phyloP scores from a whole-genome alignment of 2,113 vertebrate genomes.

The Dromaius novaehollandiae region DNA sequence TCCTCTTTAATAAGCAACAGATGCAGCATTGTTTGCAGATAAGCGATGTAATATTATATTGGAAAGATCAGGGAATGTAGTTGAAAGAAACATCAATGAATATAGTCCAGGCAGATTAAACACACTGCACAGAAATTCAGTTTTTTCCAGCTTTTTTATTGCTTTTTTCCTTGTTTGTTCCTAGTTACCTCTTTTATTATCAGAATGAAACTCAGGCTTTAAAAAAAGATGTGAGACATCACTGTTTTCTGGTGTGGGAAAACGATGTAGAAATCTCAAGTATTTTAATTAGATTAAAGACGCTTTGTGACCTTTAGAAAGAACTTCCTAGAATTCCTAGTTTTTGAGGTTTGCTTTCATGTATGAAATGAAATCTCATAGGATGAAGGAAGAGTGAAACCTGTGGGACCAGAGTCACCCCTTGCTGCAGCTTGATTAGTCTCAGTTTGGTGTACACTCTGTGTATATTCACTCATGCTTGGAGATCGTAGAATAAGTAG shows the following conservation, averaged over 20 bases:
- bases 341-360: slow-evolving; percentile 10
- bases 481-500: neutral
- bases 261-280: neutral
- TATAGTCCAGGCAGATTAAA: neutral
- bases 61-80: neutral
- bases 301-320: neutral
- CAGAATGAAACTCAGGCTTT: neutral
- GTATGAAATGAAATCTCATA: neutral
- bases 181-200: neutral
- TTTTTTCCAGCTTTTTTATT: neutral
- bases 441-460: neutral
- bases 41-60: neutral
- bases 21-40: neutral
- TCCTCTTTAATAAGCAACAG: neutral
- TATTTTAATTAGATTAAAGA: neutral
- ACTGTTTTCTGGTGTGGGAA: neutral
- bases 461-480: neutral
- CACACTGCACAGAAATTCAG: neutral
- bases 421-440: neutral
- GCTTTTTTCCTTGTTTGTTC: neutral
- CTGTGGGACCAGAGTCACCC: neutral
- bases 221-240: neutral
- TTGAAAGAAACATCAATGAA: neutral
- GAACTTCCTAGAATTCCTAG: neutral
- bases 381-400: neutral